phyloP scores from a whole-genome alignment of 2,113 vertebrate species.

The Rhinolophus sinicus region DNA sequence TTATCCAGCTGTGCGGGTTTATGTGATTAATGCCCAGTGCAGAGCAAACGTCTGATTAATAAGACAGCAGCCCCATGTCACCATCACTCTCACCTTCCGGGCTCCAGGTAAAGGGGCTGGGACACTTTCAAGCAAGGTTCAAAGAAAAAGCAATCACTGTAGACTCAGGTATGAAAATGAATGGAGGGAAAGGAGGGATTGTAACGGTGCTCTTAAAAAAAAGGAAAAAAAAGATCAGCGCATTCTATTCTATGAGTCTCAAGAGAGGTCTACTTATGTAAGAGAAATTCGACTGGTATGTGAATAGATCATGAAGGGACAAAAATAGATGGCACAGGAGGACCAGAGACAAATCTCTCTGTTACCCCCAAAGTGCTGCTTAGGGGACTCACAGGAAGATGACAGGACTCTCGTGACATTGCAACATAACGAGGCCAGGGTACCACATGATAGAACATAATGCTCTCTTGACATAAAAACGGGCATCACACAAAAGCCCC shows the following conservation, averaged over 20 bases:
- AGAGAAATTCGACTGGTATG: conserved; percentile 46
- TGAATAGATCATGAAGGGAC: conserved; percentile 51
- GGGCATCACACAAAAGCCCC: background rate
- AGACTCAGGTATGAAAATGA: conserved; percentile 62
- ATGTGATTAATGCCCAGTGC: conserved; percentile 40
- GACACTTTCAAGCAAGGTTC: conserved; percentile 7
- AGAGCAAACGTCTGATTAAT: conserved; percentile 5
- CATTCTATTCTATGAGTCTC: conserved; percentile 56
- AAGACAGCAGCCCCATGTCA: background rate
- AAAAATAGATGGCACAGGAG: conserved; percentile 38
- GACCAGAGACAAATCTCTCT: conserved; percentile 32
- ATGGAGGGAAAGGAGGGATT: conserved; percentile 4
- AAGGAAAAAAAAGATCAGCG: background rate
- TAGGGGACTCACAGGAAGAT: conserved; percentile 59
- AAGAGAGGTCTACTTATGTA: conserved; percentile 54
- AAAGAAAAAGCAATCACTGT: conserved; percentile 25
- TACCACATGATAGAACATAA: background rate
- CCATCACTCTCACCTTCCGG: background rate
- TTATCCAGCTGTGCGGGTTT: conserved; percentile 32
- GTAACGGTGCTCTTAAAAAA: background rate
- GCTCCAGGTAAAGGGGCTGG: background rate
- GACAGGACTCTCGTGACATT: background rate
- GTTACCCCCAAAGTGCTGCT: conserved; percentile 34
- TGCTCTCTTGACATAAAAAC: background rate
- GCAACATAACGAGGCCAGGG: background rate